Evolutionary conservation across 1,140 invertebrate species (phyloP), one percentile per base, ranked within the genome.

Genomic region (Pantala flavescens): DNA sequence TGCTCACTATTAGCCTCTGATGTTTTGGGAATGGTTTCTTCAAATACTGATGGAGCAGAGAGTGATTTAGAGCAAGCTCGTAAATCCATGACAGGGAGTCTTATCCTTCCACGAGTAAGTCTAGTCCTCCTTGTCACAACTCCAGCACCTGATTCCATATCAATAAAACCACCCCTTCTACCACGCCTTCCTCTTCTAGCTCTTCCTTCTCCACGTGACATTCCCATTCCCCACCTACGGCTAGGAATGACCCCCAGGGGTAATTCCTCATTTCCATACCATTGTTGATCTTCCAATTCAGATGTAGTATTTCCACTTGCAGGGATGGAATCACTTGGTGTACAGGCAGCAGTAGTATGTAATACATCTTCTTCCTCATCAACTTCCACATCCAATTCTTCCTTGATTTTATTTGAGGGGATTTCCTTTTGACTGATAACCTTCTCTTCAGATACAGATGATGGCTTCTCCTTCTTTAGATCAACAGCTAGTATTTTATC

Each of bases 111-210:
- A 1, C 49, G 49, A 19, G 49, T 19, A 63, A 63, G 49, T 63
- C 49, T 3, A 21, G 49, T 63, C 49, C 49, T 63, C 5, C 23
- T 14, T 16, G 71, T 72, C 14, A 42, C 71, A 16, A 72, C 71
- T 16, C 28, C 71, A 42, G 71, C 23, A 2, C 71, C 28, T 72
- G 23, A 19, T 16, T 72, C 71, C 3, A 10, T 23, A 23, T 24
- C 71, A 23, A 78, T 72, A 78, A 78, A 16, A 77, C 78, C 19
- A 77, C 79, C 76, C 79, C 80, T 74, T 78, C 80, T 71, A 80
- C 79, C 71, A 77, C 78, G 7, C 76, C 75, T 23, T 80, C 79
- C 71, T 79, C 78, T 63, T 74, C 71, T 24, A 71, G 76, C 63
- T 77, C 72, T 28, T 77, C 77, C 73, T 78, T 77, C 63, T 72